Base-by-base conservation (phyloP, 2,888 invertebrate genomes). In the Drosophila mercatorum region DNA sequence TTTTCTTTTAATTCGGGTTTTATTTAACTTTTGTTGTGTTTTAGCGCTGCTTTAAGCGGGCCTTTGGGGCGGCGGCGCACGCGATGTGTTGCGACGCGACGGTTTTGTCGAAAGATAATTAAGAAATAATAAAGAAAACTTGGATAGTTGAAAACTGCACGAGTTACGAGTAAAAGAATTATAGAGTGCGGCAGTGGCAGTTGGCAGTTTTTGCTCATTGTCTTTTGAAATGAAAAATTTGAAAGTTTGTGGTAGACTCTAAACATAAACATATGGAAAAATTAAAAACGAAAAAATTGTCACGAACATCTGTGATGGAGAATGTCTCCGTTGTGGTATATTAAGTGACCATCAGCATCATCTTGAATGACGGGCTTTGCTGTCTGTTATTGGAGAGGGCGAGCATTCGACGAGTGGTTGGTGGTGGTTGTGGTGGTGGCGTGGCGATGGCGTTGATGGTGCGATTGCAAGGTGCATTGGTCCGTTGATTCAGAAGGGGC, bases 281-380 rank as follows among this genome's bases (percentile, higher is more conserved):
- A 83, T 82, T 82, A 88, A 90, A 91, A 92, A 92, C 90, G 91
- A 92, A 85, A 93, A 93, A 93, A 95, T 96, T 96, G 96, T 96
- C 96, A 97, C 97, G 97, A 97, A 97, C 99, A 99, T 98, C 98
- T 96, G 95, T 97, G 97, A 96, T 98, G 97, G 94, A 99, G 97
- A 95, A 98, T 95, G 95, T 99, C 99, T 95, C 99, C 99, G 94
- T 96, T 96, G 95, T 97, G 97, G 97, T 99, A 99, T 94, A 99
- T 97, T 95, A 99, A 98, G 95, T 99, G 99, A 94, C 99, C 99
- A 94, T 99, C 99, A 95, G 97, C 97, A 95, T 99, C 99, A 95
- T 99, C 98, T 96, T 98, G 97, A 94, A 99, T 96, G 94, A 97
- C 97, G 94, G 98, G 97, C 91, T 93, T 92, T 91, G 92, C 92